phyloP scores from a whole-genome alignment of 2,888 invertebrate genomes.

The Phorcus lineatus region DNA sequence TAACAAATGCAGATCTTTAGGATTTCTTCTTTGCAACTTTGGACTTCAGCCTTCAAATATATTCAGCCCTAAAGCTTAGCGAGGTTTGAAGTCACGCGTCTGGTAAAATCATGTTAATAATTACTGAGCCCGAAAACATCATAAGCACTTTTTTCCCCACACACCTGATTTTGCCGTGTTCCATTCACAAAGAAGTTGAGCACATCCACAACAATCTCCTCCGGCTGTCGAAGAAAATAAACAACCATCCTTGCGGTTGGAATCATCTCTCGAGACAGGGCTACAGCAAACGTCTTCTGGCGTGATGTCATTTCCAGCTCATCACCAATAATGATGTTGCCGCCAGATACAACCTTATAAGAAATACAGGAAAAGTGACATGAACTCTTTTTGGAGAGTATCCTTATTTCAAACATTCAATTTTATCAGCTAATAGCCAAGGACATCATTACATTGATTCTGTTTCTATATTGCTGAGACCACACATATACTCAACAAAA shows the following conservation, averaged over 20 bases:
- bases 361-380: neutral
- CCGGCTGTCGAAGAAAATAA: conserved; percentile 86
- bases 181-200: conserved; percentile 98
- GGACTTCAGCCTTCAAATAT: no score
- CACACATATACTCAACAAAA: no score
- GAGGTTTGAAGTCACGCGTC: no score
- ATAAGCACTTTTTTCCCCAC: neutral
- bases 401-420: neutral
- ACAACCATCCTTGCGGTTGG: conserved; percentile 93
- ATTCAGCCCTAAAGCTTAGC: no score
- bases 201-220: conserved; percentile 92
- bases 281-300: conserved; percentile 77
- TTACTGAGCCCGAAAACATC: no score
- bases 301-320: conserved; percentile 84
- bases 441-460: no score
- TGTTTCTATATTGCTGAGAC: no score
- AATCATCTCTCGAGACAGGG: conserved; percentile 81
- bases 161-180: conserved; percentile 91
- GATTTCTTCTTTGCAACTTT: no score
- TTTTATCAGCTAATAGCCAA: neutral
- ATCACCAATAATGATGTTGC: conserved; percentile 89
- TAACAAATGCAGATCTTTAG: no score
- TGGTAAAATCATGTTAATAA: no score
- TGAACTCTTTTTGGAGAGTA: neutral
- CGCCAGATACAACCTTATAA: conserved; percentile 87